Conservation (phyloP, 1,140 invertebrate species). For the Drosophila paulistorum region DNA sequence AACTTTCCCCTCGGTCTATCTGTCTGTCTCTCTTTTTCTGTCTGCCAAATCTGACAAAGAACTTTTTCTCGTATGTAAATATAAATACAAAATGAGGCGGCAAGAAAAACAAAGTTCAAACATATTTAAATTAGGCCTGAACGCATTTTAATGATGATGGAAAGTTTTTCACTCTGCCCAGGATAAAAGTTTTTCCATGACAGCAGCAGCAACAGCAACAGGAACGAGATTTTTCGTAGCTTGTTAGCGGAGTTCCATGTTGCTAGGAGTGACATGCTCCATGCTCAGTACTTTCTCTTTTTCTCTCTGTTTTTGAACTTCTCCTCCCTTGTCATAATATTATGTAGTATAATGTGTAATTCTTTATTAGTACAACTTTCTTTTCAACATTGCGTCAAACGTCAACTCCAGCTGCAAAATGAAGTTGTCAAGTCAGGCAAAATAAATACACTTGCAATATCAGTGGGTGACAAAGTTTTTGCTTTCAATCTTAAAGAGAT, state of each 20-base stretch:
- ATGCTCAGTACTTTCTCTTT: neutral
- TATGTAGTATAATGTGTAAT: conserved; percentile 52
- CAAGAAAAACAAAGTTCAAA: conserved; percentile 54
- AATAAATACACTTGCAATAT: conserved; percentile 2
- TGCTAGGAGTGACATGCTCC: conserved; percentile 44
- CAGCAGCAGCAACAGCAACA: conserved; percentile 17
- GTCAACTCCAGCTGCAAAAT: conserved; percentile 5
- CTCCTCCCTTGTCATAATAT: conserved; percentile 27
- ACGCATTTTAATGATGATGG: conserved; percentile 63
- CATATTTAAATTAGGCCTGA: conserved; percentile 69
- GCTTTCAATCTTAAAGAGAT: too few species aligned
- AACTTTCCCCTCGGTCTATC: conserved; percentile 26
- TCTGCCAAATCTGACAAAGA: conserved; percentile 37
- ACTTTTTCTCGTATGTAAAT: conserved; percentile 52
- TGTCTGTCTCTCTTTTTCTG: conserved; percentile 4
- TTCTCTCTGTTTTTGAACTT: neutral
- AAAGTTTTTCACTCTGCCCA: conserved; percentile 31
- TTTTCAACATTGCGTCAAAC: conserved; percentile 10
- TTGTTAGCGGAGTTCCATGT: conserved; percentile 44
- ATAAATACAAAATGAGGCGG: conserved; percentile 41
- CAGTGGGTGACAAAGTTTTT: neutral
- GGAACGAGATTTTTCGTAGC: conserved; percentile 32
- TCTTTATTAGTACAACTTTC: conserved; percentile 44
- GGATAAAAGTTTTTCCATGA: conserved; percentile 51
- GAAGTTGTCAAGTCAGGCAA: neutral